Evolutionary conservation across 2,113 vertebrate genomes (phyloP).

Genomic region (Xiphophorus maculatus): DNA sequence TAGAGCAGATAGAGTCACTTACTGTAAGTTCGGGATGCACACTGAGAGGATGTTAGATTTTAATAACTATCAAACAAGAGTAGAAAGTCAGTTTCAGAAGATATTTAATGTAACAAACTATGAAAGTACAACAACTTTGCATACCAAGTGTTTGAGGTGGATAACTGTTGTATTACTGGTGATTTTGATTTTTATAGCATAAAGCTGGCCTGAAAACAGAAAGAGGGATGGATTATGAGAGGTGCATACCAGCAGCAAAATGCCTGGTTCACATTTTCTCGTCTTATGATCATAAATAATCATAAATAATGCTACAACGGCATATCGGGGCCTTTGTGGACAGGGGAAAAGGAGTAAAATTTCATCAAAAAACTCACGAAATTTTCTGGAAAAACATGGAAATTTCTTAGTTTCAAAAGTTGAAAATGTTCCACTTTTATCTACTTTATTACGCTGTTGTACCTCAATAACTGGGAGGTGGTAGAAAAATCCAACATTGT

Average conservation of each 20-base stretch:
- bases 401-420: too few relatives aligned
- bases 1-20: constrained; percentile 16
- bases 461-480: neutral
- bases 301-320: too few relatives aligned
- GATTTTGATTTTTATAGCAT: constrained; percentile 35
- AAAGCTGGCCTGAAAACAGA: constrained; percentile 53
- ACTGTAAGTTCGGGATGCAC: neutral
- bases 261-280: neutral
- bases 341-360: too few relatives aligned
- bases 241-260: too few relatives aligned
- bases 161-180: neutral
- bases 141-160: constrained; percentile 15
- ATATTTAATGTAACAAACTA: neutral
- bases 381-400: too few relatives aligned
- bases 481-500: neutral
- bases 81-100: constrained; percentile 4
- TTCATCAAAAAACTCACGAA: too few relatives aligned
- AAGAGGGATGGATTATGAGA: neutral
- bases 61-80: constrained; percentile 37
- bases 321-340: too few relatives aligned
- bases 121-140: constrained; percentile 5
- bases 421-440: too few relatives aligned
- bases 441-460: too few relatives aligned
- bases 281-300: neutral
- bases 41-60: rapidly evolving